Percentiles rank a stretch among this genome's conserved stretches.
phyloP scores from a whole-genome alignment of 2,888 invertebrate genomes.

The Nezara viridula region DNA sequence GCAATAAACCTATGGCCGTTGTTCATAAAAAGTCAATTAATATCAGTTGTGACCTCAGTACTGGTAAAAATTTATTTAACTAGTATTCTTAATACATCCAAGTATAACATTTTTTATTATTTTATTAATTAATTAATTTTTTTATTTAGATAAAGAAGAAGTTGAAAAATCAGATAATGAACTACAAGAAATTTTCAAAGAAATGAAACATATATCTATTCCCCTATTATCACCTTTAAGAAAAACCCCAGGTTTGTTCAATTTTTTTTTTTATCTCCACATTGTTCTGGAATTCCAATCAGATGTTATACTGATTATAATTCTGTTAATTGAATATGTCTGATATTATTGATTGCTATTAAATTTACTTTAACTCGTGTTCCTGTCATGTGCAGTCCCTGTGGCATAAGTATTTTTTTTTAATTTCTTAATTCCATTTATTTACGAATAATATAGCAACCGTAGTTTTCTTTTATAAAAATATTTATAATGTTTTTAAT shows the following conservation, averaged over 20 bases:
- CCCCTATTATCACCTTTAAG: not conserved
- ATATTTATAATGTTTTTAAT: too few species aligned
- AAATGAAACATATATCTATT: not conserved
- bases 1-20: not conserved
- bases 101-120: not conserved
- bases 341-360: too few species aligned
- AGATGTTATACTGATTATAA: too few species aligned
- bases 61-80: not conserved
- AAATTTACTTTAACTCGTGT: too few species aligned
- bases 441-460: too few species aligned
- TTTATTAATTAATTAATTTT: too few species aligned
- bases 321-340: too few species aligned
- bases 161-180: not conserved
- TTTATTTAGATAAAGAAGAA: not conserved
- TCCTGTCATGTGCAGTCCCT: too few species aligned
- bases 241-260: constrained; percentile 18
- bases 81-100: not conserved
- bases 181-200: not conserved
- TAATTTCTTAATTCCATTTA: too few species aligned
- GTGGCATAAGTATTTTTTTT: too few species aligned
- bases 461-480: too few species aligned
- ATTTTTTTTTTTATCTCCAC: not conserved
- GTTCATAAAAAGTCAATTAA: not conserved
- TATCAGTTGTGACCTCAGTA: not conserved
- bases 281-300: not conserved